Evolutionary conservation across 2,113 vertebrate species (phyloP).

Genomic region (Prietella phreatophila): DNA sequence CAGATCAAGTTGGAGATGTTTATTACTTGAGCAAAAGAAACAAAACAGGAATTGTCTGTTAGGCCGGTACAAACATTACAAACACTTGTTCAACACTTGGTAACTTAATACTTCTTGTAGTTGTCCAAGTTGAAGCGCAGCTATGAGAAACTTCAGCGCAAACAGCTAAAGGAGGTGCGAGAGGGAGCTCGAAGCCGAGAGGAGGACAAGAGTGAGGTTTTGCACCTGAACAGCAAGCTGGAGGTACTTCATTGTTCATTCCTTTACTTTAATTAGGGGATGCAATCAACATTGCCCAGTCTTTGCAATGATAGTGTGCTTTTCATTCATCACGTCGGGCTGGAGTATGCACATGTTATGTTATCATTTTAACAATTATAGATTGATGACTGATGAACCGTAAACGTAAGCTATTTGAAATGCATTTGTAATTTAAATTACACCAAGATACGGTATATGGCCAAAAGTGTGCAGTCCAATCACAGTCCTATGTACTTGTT

Average conservation of each 20-base stretch:
- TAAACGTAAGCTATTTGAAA: neutral
- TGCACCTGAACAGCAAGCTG: slow-evolving; percentile 73
- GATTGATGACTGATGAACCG: neutral
- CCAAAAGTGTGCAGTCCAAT: neutral
- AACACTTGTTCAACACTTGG: neutral
- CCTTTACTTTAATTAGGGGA: neutral
- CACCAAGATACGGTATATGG: neutral
- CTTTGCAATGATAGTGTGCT: neutral
- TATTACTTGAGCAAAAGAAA: neutral
- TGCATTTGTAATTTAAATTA: neutral
- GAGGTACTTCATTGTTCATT: slow-evolving; percentile 70
- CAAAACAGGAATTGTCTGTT: neutral
- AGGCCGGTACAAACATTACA: neutral
- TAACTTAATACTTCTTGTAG: slow-evolving; percentile 62
- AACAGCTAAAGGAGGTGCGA: slow-evolving; percentile 74
- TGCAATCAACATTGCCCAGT: neutral
- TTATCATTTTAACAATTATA: neutral
- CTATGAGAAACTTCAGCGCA: slow-evolving; percentile 90
- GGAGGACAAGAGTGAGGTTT: slow-evolving; percentile 73
- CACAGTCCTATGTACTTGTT: neutral
- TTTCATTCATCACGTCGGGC: neutral
- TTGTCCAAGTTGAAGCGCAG: slow-evolving; percentile 83
- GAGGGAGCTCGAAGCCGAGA: slow-evolving; percentile 69
- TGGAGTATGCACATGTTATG: neutral
- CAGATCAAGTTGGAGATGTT: neutral